These are phyloP conservation scores for Trichogramma evanescens DNA, from an alignment of 2,888 invertebrate genomes.

Conservation along the genomic window DNA sequence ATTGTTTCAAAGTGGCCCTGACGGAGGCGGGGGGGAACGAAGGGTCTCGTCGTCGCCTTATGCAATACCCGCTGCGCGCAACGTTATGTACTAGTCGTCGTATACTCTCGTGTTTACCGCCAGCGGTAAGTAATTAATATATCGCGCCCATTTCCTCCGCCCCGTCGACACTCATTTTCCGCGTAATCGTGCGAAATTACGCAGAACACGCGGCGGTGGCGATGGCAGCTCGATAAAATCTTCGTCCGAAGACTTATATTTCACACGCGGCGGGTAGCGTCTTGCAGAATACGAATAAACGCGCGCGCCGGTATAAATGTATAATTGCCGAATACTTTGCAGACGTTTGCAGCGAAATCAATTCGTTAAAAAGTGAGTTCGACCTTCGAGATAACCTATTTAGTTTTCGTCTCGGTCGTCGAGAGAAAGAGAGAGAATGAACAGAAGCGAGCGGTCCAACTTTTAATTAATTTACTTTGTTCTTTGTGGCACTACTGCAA, in stretches of 20 bases:
- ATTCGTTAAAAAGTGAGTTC: slow-evolving; percentile 31
- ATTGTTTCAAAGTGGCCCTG: slow-evolving; percentile 34
- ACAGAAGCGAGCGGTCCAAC: slow-evolving; percentile 11
- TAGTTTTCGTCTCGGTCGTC: slow-evolving; percentile 26
- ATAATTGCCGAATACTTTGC: slow-evolving; percentile 31
- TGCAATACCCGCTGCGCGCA: neutral
- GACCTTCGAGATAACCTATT: slow-evolving; percentile 36
- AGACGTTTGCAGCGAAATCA: slow-evolving; percentile 42
- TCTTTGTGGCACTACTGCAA: slow-evolving; percentile 5
- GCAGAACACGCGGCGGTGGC: neutral
- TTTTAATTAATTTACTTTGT: slow-evolving; percentile 23
- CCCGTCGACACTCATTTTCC: slow-evolving; percentile 6
- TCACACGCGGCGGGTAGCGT: slow-evolving; percentile 20
- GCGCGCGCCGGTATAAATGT: slow-evolving; percentile 25
- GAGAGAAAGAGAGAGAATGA: slow-evolving; percentile 4
- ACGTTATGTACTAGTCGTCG: neutral
- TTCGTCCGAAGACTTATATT: neutral
- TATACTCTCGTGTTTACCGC: slow-evolving; percentile 17
- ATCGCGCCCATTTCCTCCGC: slow-evolving; percentile 2
- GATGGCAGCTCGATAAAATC: neutral
- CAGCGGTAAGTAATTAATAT: slow-evolving; percentile 17
- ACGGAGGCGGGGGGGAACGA: no score
- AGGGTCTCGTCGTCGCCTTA: slow-evolving; percentile 11
- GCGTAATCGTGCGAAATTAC: slow-evolving; percentile 25
- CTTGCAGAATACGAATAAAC: slow-evolving; percentile 18